Evolutionary conservation across 2,113 vertebrate species (phyloP), one percentile per base, ranked within the genome.

Genomic region (Phainopepla nitens): DNA sequence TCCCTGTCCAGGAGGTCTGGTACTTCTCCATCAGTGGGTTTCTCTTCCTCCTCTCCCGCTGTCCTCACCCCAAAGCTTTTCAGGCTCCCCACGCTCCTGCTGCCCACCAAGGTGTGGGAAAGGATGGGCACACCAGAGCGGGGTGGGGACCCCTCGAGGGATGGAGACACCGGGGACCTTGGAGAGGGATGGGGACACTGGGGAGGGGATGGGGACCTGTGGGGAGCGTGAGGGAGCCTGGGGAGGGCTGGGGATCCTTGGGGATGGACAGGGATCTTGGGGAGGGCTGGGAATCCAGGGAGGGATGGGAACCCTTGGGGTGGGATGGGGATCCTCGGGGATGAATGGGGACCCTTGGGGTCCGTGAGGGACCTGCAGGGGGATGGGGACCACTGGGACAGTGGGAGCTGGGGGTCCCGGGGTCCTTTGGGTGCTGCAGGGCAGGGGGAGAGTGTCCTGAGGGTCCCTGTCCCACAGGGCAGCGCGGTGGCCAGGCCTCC

Each of bases 1-100:
- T 39, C 39, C 39, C 9, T 39, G 12, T 12, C 39, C 96, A 99
- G 99, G 99, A 99, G 33, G 98, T 98, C 75, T 98, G 97, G 91
- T 99, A 99, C 96, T 95, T 99, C 90, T 98, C 99, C 82, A 98
- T 98, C 93, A 99, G 99, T 0, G 98, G 98, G 29, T 99, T 99
- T 75, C 98, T 99, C 88, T 99, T 99, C 97, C 97, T 99, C 87
- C 98, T 98, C 99, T 5, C 99, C 99, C 0, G 98, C 99, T 3
- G 98, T 99, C 93, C 98, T 99, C 91, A 99, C 98, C 2, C 99
- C 99, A 0, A 99, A 99, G 96, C 98, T 99, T 89, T 99, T 99
- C 81, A 93, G 98, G 92, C 98, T 99, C 88, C 98, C 98, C 87
- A 99, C 99, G 0, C 98, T 99, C 62, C 97, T 99, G 75, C 98